Evolutionary conservation across 30 jellyfish, hydroid and myxozoan species (phyloP).

Genomic region (Clytia hemisphaerica): DNA sequence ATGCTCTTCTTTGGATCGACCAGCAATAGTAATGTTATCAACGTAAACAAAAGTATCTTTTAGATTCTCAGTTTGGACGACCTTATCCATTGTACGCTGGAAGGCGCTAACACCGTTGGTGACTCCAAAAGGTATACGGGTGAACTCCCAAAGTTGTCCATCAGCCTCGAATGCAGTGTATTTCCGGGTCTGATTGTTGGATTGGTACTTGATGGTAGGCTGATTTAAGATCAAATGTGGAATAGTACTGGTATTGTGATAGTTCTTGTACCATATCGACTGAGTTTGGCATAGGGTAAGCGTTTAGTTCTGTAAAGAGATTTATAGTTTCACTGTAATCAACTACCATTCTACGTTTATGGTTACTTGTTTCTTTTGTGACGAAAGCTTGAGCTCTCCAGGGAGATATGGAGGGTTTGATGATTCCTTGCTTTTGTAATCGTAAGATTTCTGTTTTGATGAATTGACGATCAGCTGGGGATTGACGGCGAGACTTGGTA

Average conservation of each 20-base stretch:
- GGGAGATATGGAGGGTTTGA: constrained; percentile 56
- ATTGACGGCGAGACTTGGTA: constrained; percentile 41
- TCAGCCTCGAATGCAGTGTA: constrained; percentile 57
- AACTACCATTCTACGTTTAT: constrained; percentile 42
- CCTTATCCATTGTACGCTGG: constrained; percentile 34
- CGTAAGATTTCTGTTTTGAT: constrained; percentile 35
- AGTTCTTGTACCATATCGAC: constrained; percentile 30
- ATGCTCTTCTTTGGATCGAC: constrained; percentile 41
- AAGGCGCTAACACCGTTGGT: constrained; percentile 59
- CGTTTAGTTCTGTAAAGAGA: constrained; percentile 28
- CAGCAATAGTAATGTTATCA: constrained; percentile 35
- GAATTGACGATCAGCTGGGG: constrained; percentile 40
- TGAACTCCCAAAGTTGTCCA: constrained; percentile 26
- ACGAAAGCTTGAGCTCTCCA: constrained; percentile 63
- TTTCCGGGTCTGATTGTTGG: constrained; percentile 4
- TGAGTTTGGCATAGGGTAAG: constrained; percentile 39
- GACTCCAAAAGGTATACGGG: constrained; percentile 62
- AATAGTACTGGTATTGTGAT: constrained; percentile 29
- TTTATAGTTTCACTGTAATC: constrained; percentile 44
- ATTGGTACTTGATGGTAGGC: constrained; percentile 70
- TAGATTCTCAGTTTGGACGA: constrained; percentile 25
- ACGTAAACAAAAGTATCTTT: constrained; percentile 18
- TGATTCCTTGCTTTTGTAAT: constrained; percentile 45
- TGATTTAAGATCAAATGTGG: constrained; percentile 33
- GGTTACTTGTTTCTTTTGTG: constrained; percentile 16